Evolutionary conservation across 2,113 vertebrate genomes (phyloP).

Genomic region (Dasyornis broadbenti): DNA sequence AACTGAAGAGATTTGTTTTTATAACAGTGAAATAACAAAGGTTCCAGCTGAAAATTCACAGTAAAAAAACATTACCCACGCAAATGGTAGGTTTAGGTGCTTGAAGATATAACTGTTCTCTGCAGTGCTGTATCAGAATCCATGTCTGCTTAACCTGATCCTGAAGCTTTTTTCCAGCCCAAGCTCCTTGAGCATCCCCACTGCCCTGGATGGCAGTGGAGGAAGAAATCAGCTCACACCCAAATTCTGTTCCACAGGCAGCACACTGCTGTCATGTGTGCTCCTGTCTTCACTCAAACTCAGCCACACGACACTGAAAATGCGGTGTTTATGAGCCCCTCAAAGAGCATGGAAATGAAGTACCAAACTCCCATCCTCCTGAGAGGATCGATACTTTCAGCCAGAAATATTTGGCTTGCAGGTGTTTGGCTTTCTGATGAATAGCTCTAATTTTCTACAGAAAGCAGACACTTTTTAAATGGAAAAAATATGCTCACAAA

Average conservation of each 20-base stretch:
- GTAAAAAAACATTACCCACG: background rate
- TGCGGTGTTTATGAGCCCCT: background rate
- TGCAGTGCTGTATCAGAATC: background rate
- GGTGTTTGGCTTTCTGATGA: constrained; percentile 33
- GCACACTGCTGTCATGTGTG: rapidly evolving
- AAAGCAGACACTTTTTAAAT: background rate
- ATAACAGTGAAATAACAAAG: background rate
- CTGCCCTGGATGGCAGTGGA: background rate
- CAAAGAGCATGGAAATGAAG: background rate
- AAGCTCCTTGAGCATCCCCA: background rate
- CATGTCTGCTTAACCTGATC: rapidly evolving
- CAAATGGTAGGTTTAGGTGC: background rate
- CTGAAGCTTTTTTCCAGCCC: background rate
- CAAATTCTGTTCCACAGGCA: background rate
- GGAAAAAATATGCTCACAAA: background rate
- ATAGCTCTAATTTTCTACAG: constrained; percentile 27
- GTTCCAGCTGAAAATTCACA: background rate
- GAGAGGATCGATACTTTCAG: background rate
- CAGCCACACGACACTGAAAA: background rate
- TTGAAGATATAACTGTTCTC: background rate
- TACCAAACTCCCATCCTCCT: background rate
- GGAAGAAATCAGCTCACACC: background rate
- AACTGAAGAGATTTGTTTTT: background rate
- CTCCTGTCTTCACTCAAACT: background rate
- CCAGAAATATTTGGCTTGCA: constrained; percentile 34